Percentiles rank a stretch among this genome's conserved stretches.
phyloP scores from a whole-genome alignment of 2,113 vertebrate genomes.

The Recurvirostra avosetta region DNA sequence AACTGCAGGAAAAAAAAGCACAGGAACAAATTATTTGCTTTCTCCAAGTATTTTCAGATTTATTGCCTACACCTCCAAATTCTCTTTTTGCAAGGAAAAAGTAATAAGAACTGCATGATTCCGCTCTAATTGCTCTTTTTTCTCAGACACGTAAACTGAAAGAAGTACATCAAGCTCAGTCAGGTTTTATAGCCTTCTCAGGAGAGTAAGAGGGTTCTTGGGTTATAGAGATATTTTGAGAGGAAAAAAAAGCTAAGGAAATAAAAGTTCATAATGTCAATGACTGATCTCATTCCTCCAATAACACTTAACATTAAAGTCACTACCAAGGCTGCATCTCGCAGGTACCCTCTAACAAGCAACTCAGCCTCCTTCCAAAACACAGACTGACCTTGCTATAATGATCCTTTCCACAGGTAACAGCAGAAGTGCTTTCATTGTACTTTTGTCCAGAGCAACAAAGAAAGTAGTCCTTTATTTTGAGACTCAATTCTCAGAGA shows the following conservation, averaged over 20 bases:
- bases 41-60: not conserved
- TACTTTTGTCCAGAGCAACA: not conserved
- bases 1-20: not conserved
- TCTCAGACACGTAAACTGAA: not conserved
- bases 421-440: not conserved
- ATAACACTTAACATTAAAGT: not conserved
- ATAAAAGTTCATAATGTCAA: not conserved
- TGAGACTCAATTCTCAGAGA: not conserved
- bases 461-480: not conserved
- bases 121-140: not conserved
- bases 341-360: not conserved
- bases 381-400: not conserved
- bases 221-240: not conserved
- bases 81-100: not conserved
- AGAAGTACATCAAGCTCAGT: not conserved
- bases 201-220: not conserved
- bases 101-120: not conserved
- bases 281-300: not conserved
- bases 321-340: not conserved
- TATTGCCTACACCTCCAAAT: not conserved
- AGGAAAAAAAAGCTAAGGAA: not conserved
- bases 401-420: not conserved
- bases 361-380: not conserved
- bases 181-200: not conserved
- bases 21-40: not conserved